Evolutionary conservation across 2,113 vertebrate species (phyloP).

Genomic region (Pluvialis apricaria): DNA sequence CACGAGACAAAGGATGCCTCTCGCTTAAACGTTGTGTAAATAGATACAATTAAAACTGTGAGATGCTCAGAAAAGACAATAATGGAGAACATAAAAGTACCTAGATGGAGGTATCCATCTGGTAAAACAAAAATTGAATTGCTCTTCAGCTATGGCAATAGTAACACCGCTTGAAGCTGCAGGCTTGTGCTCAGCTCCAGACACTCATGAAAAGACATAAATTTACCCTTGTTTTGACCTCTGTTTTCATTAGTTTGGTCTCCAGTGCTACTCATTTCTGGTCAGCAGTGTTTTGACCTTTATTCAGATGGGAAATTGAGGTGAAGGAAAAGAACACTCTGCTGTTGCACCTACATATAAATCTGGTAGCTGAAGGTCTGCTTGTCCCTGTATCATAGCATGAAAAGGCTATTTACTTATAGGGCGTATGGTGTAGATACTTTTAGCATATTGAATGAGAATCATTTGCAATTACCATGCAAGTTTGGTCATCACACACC

Average conservation of each 20-base stretch:
- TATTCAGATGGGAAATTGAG: constrained; percentile 6
- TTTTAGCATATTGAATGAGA: not conserved
- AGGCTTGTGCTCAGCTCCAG: not conserved
- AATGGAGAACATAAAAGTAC: not conserved
- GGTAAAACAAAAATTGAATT: constrained; percentile 4
- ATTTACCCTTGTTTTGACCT: constrained; percentile 40
- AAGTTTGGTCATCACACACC: not conserved
- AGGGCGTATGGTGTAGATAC: not conserved
- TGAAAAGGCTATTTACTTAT: not conserved
- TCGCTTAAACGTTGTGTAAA: not conserved
- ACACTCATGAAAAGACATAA: not conserved
- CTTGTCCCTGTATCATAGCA: not conserved
- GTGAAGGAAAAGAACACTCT: not conserved
- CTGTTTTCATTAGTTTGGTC: constrained; percentile 2
- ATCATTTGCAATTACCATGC: not conserved
- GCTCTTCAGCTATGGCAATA: not conserved
- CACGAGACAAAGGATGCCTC: not conserved
- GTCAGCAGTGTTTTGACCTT: constrained; percentile 24
- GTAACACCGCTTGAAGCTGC: not conserved
- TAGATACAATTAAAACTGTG: not conserved
- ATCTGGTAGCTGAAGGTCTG: not conserved
- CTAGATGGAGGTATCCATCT: not conserved
- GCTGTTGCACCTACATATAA: not conserved
- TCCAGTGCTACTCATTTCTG: constrained; percentile 6
- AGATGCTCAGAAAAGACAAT: not conserved